Evolutionary conservation across 2,113 vertebrate genomes (phyloP).

Genomic region (Psilopogon haemacephalus): DNA sequence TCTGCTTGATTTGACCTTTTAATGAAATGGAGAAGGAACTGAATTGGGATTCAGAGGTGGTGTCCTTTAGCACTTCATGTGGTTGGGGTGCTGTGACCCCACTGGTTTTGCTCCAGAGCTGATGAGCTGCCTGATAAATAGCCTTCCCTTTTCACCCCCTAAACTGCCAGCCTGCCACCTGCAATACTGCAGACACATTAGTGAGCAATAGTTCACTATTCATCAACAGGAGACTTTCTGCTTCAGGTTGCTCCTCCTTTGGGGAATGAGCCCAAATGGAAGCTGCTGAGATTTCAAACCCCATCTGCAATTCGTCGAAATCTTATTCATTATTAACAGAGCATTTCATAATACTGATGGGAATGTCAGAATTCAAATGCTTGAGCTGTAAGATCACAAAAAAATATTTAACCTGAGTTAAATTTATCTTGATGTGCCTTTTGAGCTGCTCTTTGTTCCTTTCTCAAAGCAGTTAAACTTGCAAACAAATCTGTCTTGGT

Average conservation of each 20-base stretch:
- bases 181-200: background rate
- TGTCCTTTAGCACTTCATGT: background rate
- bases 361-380: constrained; percentile 13
- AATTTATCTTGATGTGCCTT: constrained; percentile 14
- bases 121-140: background rate
- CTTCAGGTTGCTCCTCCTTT: background rate
- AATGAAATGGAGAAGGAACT: background rate
- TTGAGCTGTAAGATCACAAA: constrained; percentile 15
- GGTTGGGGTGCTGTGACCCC: background rate
- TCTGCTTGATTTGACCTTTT: background rate
- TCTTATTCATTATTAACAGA: constrained; percentile 26
- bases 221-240: background rate
- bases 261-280: background rate
- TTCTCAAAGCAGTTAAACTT: background rate
- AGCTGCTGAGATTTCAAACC: background rate
- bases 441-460: constrained; percentile 9
- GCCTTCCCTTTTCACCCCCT: background rate
- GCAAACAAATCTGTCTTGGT: background rate
- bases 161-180: background rate
- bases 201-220: background rate
- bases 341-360: constrained; percentile 8
- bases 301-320: background rate
- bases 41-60: background rate
- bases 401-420: constrained; percentile 45
- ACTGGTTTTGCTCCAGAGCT: background rate